Base-by-base conservation (phyloP, 2,888 invertebrate genomes). In the Lasioglossum calceatum region DNA sequence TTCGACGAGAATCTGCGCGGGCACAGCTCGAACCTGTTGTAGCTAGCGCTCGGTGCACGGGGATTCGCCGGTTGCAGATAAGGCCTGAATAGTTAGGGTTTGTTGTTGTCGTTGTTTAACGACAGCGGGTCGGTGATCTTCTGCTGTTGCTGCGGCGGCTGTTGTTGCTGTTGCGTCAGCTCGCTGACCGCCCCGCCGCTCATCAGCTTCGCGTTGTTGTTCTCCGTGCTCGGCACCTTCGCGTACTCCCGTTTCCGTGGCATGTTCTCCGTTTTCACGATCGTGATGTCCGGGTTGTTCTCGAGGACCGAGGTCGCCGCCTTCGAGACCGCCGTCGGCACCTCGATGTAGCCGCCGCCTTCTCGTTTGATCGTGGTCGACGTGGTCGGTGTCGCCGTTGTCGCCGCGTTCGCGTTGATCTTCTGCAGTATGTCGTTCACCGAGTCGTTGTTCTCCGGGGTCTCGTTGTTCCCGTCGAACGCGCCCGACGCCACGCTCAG, bases 231-330 rank as follows among this genome's bases (percentile, higher is more conserved):
- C 23, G 94, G 92, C 16, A 96, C 94, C 90, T 96, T 96, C 73
- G 95, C 88, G 90, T 95, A 95, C 4, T 95, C 95, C 78, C 94
- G 92, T 78, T 95, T 95, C 61, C 94, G 94, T 70, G 95, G 95
- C 90, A 95, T 92, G 91, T 95, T 96, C 91, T 96, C 96, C 88
- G 96, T 96, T 92, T 96, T 96, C 71, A 96, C 96, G 87, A 96
- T 96, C 77, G 96, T 96, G 85, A 96, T 96, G 92, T 96, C 96
- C 0, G 96, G 96, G 92, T 96, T 96, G 92, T 96, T 96, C 76
- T 96, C 96, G 87, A 96, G 94, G 32, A 96, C 95, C 54, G 95
- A 94, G 10, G 94, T 95, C 7, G 95, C 94, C 36, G 95, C 93
- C 82, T 95, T 95, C 42, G 93, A 92, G 32, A 94, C 92, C 7